Percentiles rank a stretch among this genome's conserved stretches.
Evolutionary conservation across 2,888 invertebrate genomes (phyloP).

Genomic region (Eubasilissa splendida): DNA sequence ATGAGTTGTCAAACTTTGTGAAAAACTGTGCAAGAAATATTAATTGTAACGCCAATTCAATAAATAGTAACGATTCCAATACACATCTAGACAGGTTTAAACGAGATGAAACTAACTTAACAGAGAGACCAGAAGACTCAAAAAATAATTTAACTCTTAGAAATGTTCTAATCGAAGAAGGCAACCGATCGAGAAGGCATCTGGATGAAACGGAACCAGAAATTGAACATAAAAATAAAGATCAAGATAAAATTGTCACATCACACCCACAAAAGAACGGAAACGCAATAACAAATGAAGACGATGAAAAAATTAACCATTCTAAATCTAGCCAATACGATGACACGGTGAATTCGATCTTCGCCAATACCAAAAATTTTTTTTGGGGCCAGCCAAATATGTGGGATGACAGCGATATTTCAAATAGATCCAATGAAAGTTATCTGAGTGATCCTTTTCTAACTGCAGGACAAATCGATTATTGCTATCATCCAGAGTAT

Average conservation of each 20-base stretch:
- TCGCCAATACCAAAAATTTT: conserved; percentile 1
- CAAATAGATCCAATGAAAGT: neutral
- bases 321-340: neutral
- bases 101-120: neutral
- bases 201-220: conserved; percentile 2
- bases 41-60: conserved; percentile 7
- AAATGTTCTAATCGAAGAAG: neutral
- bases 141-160: neutral
- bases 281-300: conserved; percentile 7
- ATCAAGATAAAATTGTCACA: neutral
- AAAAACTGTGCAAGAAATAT: conserved; percentile 1
- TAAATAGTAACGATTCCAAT: neutral
- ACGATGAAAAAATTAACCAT: conserved; percentile 7
- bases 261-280: neutral
- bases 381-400: conserved; percentile 20
- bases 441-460: neutral
- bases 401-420: neutral
- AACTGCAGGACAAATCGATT: conserved; percentile 20
- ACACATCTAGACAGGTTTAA: neutral
- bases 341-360: conserved; percentile 26
- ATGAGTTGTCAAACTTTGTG: neutral
- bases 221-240: neutral
- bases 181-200: neutral
- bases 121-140: neutral
- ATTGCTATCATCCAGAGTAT: conserved; percentile 85